Base-by-base conservation (phyloP, 2,888 invertebrate species). In the Acleris holmiana region DNA sequence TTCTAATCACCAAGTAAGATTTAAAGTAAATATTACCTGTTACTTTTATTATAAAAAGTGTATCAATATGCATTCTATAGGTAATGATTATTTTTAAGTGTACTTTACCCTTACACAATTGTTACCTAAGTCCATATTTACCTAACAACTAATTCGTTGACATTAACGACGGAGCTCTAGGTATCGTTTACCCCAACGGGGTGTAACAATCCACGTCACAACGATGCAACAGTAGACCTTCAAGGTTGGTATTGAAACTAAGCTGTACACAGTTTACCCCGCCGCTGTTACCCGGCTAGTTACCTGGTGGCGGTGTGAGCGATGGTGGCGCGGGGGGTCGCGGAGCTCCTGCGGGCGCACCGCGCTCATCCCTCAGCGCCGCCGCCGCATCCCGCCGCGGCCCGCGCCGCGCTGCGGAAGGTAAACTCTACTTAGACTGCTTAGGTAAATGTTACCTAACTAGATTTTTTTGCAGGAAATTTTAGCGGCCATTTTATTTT, bases 311-410 rank as follows among this genome's bases (percentile, higher is more conserved):
- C 84, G 85, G 74, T 85, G 85, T 67, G 84, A 78, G 83, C 88
- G 86, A 77, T 84, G 86, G 63, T 82, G 83, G 85, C 89, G 91
- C 86, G 85, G 83, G 73, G 84, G 86, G 82, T 88, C 90, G 89
- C 89, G 89, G 82, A 83, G 83, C 77, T 88, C 86, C 76, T 85
- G 86, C 89, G 91, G 85, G 87, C 88, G 88, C 89, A 89, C 88
- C 86, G 85, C 88, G 89, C 89, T 86, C 92, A 92, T 89, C 79
- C 86, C 91, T 88, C 83, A 88, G 82, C 87, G 85, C 78, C 83
- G 83, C 80, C 82, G 81, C 85, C 86, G 86, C 91, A 89, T 89
- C 84, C 88, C 85, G 67, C 66, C 61, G 66, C 61, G 66, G 61
- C 61, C 59, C 66, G 58, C 61, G 56, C 68, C 61, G 66, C 62